Evolutionary conservation across 2,797 vertebrate genomes (phyloP), one percentile per base, ranked within the genome.

Genomic region (Megalops cyprinoides): DNA sequence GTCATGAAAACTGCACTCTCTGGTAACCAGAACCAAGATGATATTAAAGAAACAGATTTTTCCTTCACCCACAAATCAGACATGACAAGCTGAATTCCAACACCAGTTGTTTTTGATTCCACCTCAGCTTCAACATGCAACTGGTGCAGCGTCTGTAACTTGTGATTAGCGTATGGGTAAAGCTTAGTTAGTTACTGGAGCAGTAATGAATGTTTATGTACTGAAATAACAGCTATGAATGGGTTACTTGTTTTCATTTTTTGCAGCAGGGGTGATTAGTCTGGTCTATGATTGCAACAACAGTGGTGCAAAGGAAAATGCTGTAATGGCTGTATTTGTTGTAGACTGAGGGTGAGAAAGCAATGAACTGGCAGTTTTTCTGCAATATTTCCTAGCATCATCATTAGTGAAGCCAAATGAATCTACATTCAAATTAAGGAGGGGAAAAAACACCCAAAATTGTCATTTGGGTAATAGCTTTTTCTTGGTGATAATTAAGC

Each of bases 401-500:
- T 87, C 85, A 88, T 89, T 86, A 88, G 76, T 71, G 74, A 83
- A 84, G 79, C 62, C 74, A 86, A 69, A 79, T 42, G 3, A 80
- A 78, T 56, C 84, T 37, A 49, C 42, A 75, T 75, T 84, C 76
- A 85, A 88, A 87, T 89, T 84, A 85, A 79, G 49, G 79, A 58
- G 44, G 80, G 69, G 79, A 58, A 69, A 79, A 78, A 85, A 81
- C 58, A 69, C 55, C 73, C 49, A 62, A 83, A 75, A 55, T 49
- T 84, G 81, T 81, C 78, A 80, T 87, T 84, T 85, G 39, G 60
- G 74, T 85, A 86, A 85, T 86, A 78, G 67, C 58, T 83, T 82
- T 62, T 80, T 74, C 84, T 44, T 82, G 79, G 79, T 65, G 83
- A 73, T 87, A 89, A 87, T 89, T 83, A 89, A 81, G 51, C n/a